Evolutionary conservation across 2,888 invertebrate genomes (phyloP).

Genomic region (Eristalis tenax): DNA sequence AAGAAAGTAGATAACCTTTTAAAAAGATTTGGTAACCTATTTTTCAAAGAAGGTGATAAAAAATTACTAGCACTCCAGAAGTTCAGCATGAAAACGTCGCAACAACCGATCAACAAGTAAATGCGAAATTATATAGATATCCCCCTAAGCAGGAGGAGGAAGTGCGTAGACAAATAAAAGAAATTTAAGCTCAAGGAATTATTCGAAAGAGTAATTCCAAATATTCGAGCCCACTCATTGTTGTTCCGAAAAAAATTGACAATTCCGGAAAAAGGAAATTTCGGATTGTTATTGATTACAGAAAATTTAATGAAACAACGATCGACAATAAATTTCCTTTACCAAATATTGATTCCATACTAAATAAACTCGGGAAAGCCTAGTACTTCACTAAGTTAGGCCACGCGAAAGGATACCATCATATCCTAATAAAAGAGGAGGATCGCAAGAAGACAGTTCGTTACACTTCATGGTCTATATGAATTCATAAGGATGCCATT

Average conservation of each 20-base stretch:
- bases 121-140: too few species aligned
- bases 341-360: not conserved
- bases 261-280: too few species aligned
- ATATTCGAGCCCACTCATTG: too few species aligned
- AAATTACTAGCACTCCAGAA: conserved; percentile 8
- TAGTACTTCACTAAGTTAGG: not conserved
- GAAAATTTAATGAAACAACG: not conserved
- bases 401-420: not conserved
- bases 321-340: not conserved
- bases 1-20: too few species aligned
- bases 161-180: too few species aligned
- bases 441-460: not conserved
- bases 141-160: too few species aligned
- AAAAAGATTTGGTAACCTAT: not conserved
- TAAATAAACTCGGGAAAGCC: not conserved
- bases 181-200: too few species aligned
- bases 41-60: conserved; percentile 30
- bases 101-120: too few species aligned
- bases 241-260: too few species aligned
- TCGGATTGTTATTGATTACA: too few species aligned
- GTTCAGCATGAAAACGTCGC: too few species aligned
- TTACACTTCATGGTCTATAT: not conserved
- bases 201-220: too few species aligned
- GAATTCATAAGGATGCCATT: not conserved
- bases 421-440: not conserved